Evolutionary conservation across 2,113 vertebrate genomes (phyloP).

Genomic region (Prietella phreatophila): DNA sequence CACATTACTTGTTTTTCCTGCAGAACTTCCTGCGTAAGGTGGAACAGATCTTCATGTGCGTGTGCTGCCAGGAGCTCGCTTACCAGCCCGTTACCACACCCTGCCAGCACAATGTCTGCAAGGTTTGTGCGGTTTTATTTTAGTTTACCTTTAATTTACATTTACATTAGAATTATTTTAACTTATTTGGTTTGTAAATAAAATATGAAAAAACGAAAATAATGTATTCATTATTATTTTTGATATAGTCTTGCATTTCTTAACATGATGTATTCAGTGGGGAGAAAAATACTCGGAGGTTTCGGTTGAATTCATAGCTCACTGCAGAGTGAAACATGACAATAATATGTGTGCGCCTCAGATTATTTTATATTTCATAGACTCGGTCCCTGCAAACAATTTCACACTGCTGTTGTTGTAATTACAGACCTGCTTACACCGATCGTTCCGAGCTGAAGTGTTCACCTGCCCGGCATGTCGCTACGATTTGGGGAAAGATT

Average conservation of each 20-base stretch:
- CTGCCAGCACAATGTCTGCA: conserved; percentile 97
- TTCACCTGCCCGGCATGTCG: conserved; percentile 97
- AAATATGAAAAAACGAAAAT: background rate
- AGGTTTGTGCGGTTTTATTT: conserved; percentile 64
- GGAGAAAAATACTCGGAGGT: background rate
- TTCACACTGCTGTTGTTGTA: conserved; percentile 14
- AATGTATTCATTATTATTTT: background rate
- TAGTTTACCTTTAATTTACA: background rate
- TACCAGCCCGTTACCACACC: conserved; percentile 93
- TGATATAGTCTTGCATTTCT: background rate
- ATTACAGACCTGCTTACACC: conserved; percentile 89
- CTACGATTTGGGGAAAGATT: conserved; percentile 91
- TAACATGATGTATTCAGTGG: background rate
- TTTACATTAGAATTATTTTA: background rate
- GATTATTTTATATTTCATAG: background rate
- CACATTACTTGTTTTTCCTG: conserved; percentile 27
- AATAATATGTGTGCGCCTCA: background rate
- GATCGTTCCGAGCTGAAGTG: conserved; percentile 93
- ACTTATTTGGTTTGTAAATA: background rate
- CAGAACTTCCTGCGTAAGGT: conserved; percentile 96
- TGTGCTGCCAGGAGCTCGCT: conserved; percentile 97
- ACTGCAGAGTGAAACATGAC: background rate
- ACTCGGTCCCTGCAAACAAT: background rate
- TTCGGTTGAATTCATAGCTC: background rate
- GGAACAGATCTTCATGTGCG: conserved; percentile 97